Evolutionary conservation across 2,888 invertebrate genomes (phyloP), one percentile per base, ranked within the genome.

Genomic region (Lycophotia porphyrea): DNA sequence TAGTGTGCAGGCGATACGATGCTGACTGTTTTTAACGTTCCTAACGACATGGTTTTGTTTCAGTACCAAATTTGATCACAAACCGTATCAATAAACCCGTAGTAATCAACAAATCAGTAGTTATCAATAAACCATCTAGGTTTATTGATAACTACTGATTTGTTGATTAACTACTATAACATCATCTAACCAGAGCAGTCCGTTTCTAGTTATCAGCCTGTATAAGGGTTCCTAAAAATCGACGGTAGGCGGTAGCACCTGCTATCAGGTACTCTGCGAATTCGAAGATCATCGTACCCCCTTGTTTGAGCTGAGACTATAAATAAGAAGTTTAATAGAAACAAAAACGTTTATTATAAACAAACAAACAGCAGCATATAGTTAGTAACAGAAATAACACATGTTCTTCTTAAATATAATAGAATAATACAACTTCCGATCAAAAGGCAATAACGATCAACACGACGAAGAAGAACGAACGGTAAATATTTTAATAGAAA

Each of bases 401-500:
- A 55, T 74, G 74, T 73, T 49, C 9, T 36, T 24, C 21, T 44
- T 4, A 34, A 60, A 60, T 66, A 39, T 13, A 27, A 36, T 42
- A 49, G 34, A 58, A 58, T 66, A 34, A 9, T 42, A 31, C 67
- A 76, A 52, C 42, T n/a, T 13, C 7, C 18, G 13, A 52, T 21
- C 42, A 44, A 49, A 66, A 34, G 1, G 27, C 58, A 66, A 49
- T 60, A 61, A 42, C 11, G 31, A 36, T 47, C 27, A 31, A 71
- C 73, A 73, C 55, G 34, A 58, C 4, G n/a, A n/a, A n/a, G n/a
- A 39, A 55, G 11, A 74, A 52, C 8, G 42, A 74, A 42, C 42
- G 3, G 27, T 42, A 44, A 42, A 65, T 65, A 39, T 65, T 75
- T 31, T 39, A 58, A 74, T 55, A 39, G 39, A 39, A 75, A 75